Percentiles rank a stretch among this genome's conserved stretches.
phyloP scores from a whole-genome alignment of 1,140 invertebrate genomes.

The Drosophila setifemur region DNA sequence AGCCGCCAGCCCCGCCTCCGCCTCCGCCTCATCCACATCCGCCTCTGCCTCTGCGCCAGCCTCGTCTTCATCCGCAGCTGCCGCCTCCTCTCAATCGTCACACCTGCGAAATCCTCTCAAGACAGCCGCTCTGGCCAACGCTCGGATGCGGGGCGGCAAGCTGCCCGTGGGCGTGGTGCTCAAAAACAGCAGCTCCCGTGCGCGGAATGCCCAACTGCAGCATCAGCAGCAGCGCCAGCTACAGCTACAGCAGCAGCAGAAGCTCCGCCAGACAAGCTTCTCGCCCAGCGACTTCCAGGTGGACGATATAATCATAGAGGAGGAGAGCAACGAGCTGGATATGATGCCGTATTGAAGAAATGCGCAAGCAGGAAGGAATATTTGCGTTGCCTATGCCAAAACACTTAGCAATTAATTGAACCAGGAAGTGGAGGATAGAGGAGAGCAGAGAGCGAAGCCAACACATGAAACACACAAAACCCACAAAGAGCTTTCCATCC shows the following conservation, averaged over 20 bases:
- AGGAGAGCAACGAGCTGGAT: conserved; percentile 30
- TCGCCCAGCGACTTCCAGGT: conserved; percentile 57
- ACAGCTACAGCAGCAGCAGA: not conserved
- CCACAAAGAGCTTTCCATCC: not conserved
- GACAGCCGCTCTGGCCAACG: conserved; percentile 14
- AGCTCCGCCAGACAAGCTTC: conserved; percentile 4
- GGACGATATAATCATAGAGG: conserved; percentile 66
- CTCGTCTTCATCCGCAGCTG: not conserved
- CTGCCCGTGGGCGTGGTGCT: conserved; percentile 3
- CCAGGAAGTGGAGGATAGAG: too few species aligned
- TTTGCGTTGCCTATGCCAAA: conserved; percentile 61
- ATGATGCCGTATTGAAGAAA: conserved; percentile 44
- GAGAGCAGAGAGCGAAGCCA: too few species aligned
- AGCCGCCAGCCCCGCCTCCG: conserved; percentile 1
- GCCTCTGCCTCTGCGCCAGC: not conserved
- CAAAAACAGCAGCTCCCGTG: conserved; percentile 26
- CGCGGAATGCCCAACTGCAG: conserved; percentile 7
- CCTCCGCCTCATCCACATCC: not conserved
- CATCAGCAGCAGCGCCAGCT: not conserved
- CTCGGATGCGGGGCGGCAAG: not conserved
- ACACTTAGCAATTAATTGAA: conserved; percentile 18
- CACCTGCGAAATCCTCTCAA: conserved; percentile 28
- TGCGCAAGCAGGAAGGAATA: conserved; percentile 4
- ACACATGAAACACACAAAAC: conserved; percentile 4
- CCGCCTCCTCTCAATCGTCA: not conserved